Percentiles rank a stretch among this genome's conserved stretches.
phyloP scores from a whole-genome alignment of 1,140 invertebrate species.

The Calliopsis andreniformis region DNA sequence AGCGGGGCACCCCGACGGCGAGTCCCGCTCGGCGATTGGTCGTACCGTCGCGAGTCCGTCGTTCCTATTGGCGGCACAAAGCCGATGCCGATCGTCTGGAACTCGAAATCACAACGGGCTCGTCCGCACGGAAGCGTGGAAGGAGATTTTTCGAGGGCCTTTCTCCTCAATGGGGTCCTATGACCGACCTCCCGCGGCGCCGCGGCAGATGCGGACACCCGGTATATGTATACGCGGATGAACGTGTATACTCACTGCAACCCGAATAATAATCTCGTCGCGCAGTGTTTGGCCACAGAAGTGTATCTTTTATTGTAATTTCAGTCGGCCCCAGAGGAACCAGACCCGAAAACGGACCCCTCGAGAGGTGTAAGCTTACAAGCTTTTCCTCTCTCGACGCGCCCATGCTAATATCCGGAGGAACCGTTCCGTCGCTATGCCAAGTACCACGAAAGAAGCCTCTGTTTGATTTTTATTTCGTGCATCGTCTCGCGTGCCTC shows the following conservation, averaged over 20 bases:
- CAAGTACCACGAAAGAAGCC: neutral
- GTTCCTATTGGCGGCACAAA: slow-evolving; percentile 51
- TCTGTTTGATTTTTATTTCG: neutral
- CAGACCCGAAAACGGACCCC: slow-evolving; percentile 52
- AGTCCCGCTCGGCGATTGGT: slow-evolving; percentile 44
- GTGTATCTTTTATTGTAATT: slow-evolving; percentile 76
- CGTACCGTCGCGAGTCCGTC: neutral
- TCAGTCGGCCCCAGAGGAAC: slow-evolving; percentile 1
- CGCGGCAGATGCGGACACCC: slow-evolving; percentile 77
- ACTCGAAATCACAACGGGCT: slow-evolving; percentile 39
- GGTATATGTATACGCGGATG: slow-evolving; percentile 61
- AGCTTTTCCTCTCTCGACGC: slow-evolving; percentile 43
- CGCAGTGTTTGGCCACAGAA: slow-evolving; percentile 79
- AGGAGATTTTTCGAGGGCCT: slow-evolving; percentile 66
- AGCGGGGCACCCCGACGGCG: slow-evolving; percentile 28
- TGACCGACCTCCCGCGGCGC: slow-evolving; percentile 74
- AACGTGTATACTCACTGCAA: slow-evolving; percentile 35
- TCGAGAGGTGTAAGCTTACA: slow-evolving; percentile 71
- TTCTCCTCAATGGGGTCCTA: slow-evolving; percentile 53
- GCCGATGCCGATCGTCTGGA: slow-evolving; percentile 32
- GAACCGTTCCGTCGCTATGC: neutral
- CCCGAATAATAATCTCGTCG: slow-evolving; percentile 67
- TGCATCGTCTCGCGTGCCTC: slow-evolving; percentile 6
- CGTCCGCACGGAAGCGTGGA: slow-evolving; percentile 61
- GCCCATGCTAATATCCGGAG: neutral